Evolutionary conservation across 1,140 invertebrate genomes (phyloP).

Genomic region (Bilobella aurantiaca): DNA sequence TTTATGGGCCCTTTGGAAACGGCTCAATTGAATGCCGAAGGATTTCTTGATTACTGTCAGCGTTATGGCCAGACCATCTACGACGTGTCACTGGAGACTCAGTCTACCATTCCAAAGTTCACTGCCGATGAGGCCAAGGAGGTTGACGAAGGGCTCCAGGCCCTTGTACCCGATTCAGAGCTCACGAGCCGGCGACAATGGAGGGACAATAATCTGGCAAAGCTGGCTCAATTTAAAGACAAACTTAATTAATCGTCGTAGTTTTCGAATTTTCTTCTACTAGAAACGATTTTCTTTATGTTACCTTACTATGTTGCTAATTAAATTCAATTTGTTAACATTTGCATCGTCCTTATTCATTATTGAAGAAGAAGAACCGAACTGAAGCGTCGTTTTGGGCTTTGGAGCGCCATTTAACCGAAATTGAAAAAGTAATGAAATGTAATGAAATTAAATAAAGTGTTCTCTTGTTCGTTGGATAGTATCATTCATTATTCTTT

Average conservation of each 20-base stretch:
- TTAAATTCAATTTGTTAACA: too few relatives aligned
- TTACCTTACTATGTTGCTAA: too few relatives aligned
- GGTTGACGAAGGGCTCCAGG: constrained; percentile 53
- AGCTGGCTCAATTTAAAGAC: constrained; percentile 64
- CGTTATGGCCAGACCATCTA: constrained; percentile 69
- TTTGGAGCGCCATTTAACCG: background rate
- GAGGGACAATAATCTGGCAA: constrained; percentile 71
- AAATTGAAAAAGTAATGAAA: too few relatives aligned
- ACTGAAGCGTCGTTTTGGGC: background rate
- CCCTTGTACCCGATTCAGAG: constrained; percentile 61
- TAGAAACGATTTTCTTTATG: background rate
- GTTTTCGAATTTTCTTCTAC: background rate
- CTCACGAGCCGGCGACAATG: constrained; percentile 63
- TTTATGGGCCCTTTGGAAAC: constrained; percentile 90
- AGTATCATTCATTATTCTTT: too few relatives aligned
- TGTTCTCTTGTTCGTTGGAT: too few relatives aligned
- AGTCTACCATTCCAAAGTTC: constrained; percentile 62
- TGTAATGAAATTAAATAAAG: too few relatives aligned
- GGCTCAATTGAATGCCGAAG: constrained; percentile 87
- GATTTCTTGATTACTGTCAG: constrained; percentile 58
- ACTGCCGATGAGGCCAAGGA: constrained; percentile 47
- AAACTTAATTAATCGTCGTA: background rate
- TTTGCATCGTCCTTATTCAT: background rate
- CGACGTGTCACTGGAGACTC: constrained; percentile 56
- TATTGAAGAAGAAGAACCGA: background rate